Conservation (phyloP, 2,888 invertebrate species). For the Rhamphomyia laevipes region DNA sequence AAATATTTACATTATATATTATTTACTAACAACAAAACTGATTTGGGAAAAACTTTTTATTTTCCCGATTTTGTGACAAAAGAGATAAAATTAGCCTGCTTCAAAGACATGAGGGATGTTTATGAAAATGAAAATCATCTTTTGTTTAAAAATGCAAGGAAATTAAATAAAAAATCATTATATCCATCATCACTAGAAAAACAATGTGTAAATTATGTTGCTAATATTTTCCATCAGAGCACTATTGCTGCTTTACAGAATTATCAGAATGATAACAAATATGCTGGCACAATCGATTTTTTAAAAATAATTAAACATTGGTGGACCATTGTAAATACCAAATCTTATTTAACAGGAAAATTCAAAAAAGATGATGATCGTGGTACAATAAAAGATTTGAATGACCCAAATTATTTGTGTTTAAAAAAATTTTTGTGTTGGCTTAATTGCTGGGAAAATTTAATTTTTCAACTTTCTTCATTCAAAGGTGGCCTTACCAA, state of each 20-base stretch:
- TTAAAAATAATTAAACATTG: too few relatives aligned
- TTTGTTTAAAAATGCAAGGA: neutral
- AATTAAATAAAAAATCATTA: neutral
- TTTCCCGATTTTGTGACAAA: constrained; percentile 1
- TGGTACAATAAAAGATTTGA: too few relatives aligned
- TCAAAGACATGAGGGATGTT: neutral
- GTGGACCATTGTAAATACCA: too few relatives aligned
- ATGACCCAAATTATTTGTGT: too few relatives aligned
- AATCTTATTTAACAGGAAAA: too few relatives aligned
- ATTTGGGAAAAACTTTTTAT: neutral
- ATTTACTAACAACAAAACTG: neutral
- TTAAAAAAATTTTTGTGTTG: too few relatives aligned
- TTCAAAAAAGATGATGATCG: too few relatives aligned
- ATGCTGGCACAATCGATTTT: too few relatives aligned
- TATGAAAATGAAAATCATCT: neutral
- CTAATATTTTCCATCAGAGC: neutral
- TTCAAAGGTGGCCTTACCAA: too few relatives aligned
- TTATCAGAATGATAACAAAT: neutral
- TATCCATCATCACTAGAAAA: neutral
- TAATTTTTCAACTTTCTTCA: too few relatives aligned
- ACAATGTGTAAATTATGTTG: neutral
- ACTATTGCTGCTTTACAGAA: neutral
- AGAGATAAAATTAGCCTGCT: neutral
- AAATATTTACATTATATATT: too few relatives aligned
- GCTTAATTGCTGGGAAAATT: too few relatives aligned